Evolutionary conservation across 2,113 vertebrate species (phyloP).

Genomic region (Oriolus oriolus): DNA sequence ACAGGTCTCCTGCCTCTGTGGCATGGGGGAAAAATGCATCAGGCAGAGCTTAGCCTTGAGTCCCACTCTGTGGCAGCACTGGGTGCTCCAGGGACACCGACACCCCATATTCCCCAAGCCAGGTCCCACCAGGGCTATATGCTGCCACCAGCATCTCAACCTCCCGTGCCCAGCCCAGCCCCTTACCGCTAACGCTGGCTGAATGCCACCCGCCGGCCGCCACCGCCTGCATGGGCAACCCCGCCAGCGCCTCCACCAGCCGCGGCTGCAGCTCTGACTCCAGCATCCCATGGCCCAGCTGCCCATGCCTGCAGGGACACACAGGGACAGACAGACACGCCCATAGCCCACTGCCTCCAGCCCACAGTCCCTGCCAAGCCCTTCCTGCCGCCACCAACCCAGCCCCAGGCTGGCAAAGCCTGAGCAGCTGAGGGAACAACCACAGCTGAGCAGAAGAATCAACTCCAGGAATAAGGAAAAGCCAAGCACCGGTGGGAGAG

Average conservation of each 20-base stretch:
- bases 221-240: constrained; percentile 76
- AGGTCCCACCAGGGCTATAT: rapidly evolving
- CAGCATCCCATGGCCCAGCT: constrained; percentile 87
- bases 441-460: background rate
- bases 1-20: constrained; percentile 85
- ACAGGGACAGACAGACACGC: rapidly evolving
- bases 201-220: constrained; percentile 92
- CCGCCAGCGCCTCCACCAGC: constrained; percentile 83
- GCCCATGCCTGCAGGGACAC: constrained; percentile 80
- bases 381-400: background rate
- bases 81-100: background rate
- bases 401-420: background rate
- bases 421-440: background rate
- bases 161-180: rapidly evolving
- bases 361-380: rapidly evolving
- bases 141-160: rapidly evolving
- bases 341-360: rapidly evolving
- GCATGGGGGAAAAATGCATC: rapidly evolving
- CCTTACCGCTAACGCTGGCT: constrained; percentile 81
- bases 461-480: background rate
- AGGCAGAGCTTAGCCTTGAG: background rate
- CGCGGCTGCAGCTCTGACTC: constrained; percentile 76
- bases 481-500: rapidly evolving
- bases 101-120: rapidly evolving
- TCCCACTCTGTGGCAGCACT: rapidly evolving